Percentiles rank a stretch among this genome's conserved stretches.
Conservation (phyloP, 2,797 vertebrate species). For the Phrynocephalus vlangalii region DNA sequence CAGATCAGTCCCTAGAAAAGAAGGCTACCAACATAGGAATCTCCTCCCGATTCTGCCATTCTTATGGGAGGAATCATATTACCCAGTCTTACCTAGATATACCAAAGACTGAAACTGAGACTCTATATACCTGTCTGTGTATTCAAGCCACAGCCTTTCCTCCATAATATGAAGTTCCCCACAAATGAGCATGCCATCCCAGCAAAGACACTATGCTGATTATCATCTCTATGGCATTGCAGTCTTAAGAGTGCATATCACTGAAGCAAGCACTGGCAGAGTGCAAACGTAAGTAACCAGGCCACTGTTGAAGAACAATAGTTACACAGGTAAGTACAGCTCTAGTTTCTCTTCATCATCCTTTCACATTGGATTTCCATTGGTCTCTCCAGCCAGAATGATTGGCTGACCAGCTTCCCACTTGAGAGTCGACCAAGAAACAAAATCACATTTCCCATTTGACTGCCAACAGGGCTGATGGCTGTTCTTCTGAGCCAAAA, state of each 20-base stretch:
- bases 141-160: background rate
- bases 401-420: background rate
- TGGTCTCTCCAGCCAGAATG: background rate
- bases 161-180: background rate
- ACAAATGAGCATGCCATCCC: background rate
- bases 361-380: slow-evolving; percentile 5
- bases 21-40: background rate
- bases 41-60: background rate
- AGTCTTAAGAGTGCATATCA: background rate
- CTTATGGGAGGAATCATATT: background rate
- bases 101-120: background rate
- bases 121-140: background rate
- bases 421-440: background rate
- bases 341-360: background rate
- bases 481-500: background rate
- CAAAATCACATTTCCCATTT: slow-evolving; percentile 32
- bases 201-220: background rate
- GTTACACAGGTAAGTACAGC: background rate
- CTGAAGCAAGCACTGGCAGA: background rate
- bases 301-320: background rate
- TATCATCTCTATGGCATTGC: background rate
- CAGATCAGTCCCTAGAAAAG: background rate
- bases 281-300: background rate
- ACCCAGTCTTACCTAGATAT: background rate
- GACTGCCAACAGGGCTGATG: background rate